Evolutionary conservation across 2,888 invertebrate genomes (phyloP), one percentile per base, ranked within the genome.

Genomic region (Agrotis ipsilon): DNA sequence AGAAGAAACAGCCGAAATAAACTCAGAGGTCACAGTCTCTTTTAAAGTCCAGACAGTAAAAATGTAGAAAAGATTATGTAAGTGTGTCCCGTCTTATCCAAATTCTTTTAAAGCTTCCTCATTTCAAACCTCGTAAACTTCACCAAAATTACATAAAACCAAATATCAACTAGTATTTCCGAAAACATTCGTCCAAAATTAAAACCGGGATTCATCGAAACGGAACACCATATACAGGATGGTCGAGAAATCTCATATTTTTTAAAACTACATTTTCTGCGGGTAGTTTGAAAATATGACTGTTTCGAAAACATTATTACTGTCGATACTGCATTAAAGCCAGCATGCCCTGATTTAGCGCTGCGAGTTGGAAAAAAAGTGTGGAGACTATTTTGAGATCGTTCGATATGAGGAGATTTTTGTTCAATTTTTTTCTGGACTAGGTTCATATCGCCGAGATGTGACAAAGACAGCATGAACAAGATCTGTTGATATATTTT

Each of bases 281-380:
- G 27, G 13, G 61, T 61, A 24, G 62, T 72, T 67, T 55, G 76
- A 64, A 85, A 85, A 78, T 84, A 81, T 84, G 77, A 74, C 75
- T 68, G 76, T 76, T 72, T 80, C 61, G 80, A 76, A 86, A 89
- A 90, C 88, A 92, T 91, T 92, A 92, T 92, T 92, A 90, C 89
- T 87, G 88, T 90, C 93, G 93, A 93, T 92, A 93, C 78, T 68
- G 51, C 91, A 91, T 92, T 92, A 92, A 89, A 85, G 90, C 85
- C 81, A 88, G 88, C 88, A 81, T 86, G 75, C 80, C 84, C 83
- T 86, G 91, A 92, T 92, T 92, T 93, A 91, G 90, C 88, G 90
- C 89, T 86, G 88, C 86, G 89, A 89, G 83, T 90, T 87, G 93
- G 90, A 93, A 94, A 91, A 39, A 89, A 89, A 91, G 68, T 63